These are phyloP conservation scores for Sebastes umbrosus DNA, from an alignment of 2,797 vertebrate species.

Conservation along the genomic window DNA sequence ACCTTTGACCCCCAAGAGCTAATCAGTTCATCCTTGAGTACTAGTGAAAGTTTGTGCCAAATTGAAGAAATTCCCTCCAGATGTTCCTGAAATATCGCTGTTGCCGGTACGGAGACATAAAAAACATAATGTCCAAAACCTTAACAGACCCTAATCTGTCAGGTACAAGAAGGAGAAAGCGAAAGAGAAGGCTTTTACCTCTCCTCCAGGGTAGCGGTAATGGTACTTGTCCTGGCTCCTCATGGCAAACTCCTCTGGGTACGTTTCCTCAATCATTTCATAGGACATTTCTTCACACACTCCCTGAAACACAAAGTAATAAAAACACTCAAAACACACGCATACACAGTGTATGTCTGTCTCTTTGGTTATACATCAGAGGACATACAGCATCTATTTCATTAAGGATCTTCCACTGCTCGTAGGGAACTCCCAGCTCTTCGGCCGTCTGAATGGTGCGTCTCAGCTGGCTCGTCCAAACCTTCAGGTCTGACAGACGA, in stretches of 20 bases:
- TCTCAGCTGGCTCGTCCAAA: constrained; percentile 97
- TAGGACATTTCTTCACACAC: constrained; percentile 98
- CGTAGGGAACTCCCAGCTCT: constrained; percentile 89
- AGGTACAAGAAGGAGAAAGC: background rate
- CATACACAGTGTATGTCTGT: too few species aligned
- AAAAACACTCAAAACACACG: background rate
- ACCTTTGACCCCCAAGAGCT: background rate
- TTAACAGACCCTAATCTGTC: background rate
- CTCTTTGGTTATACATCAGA: background rate
- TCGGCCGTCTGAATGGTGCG: constrained; percentile 96
- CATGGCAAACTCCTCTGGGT: constrained; percentile 92
- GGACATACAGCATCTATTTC: constrained; percentile 94
- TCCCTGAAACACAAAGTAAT: constrained; percentile 81
- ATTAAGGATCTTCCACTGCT: constrained; percentile 98
- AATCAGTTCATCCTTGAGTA: background rate
- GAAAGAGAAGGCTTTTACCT: constrained; percentile 77
- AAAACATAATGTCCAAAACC: too few species aligned
- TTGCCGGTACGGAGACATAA: too few species aligned
- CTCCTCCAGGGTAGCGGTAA: constrained; percentile 98
- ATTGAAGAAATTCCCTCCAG: background rate
- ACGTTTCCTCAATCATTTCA: constrained; percentile 85
- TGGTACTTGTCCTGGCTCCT: constrained; percentile 95
- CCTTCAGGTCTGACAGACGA: constrained; percentile 90
- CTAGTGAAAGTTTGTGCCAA: background rate
- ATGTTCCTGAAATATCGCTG: background rate